Evolutionary conservation across 2,888 invertebrate genomes (phyloP), one percentile per base, ranked within the genome.

Genomic region (Marasmarcha lunaedactyla): DNA sequence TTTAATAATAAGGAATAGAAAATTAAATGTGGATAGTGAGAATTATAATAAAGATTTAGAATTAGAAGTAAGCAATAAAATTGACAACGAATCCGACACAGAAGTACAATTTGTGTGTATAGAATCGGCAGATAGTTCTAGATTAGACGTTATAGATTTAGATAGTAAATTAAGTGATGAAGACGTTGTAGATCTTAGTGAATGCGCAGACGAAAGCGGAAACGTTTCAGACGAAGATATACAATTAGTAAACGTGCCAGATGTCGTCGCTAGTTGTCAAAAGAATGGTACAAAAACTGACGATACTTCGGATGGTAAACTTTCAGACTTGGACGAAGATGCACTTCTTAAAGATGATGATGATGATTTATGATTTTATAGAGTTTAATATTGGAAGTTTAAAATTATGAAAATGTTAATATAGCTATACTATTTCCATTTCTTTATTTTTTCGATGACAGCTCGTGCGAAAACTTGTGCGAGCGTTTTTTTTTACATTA

Each of bases 261-360:
- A 83, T 40, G 71, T 79, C 1, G 79, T 79, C 0, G 81, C 77
- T 1, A 81, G 81, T 42, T 79, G 81, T 57, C 71, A 63, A 5
- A 69, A 63, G 45, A 63, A 51, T 49, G 38, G 43, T n/a, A 34
- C 11, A 4, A 14, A 3, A 12, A 11, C 12, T 12, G 34, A 34
- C 13, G 14, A 33, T 33, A n/a, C n/a, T n/a, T n/a, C 7, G 7
- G 14, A 34, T 14, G 12, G 2, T 34, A 34, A n/a, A 3, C 2
- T 34, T 4, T 34, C 14, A 11, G 14, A 34, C 14, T 12, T 12
- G 42, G 68, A 70, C 15, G 71, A 74, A 11, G 69, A 77, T 42
- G 55, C 57, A 10, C 46, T 76, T 38, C 51, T 79, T 36, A 51
- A 63, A 46, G 68, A 34, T 35, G 42, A 40, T 10, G 42, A 40